Evolutionary conservation across 2,888 invertebrate species (phyloP).

Genomic region (Andrena marginata): DNA sequence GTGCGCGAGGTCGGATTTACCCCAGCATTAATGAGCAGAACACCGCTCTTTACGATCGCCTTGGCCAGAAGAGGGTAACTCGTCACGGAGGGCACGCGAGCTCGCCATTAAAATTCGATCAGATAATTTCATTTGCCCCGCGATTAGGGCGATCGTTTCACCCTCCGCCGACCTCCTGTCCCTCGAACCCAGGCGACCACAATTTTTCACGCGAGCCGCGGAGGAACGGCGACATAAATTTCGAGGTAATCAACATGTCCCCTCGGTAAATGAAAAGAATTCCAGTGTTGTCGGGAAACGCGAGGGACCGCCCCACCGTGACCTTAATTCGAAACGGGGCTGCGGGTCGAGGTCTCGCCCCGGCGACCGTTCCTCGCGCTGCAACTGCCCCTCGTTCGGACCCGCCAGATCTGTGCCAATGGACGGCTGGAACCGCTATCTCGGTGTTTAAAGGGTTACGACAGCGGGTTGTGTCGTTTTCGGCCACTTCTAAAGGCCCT

Average conservation of each 20-base stretch:
- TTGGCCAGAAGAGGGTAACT: constrained; percentile 40
- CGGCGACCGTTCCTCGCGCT: constrained; percentile 17
- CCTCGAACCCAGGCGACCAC: not conserved
- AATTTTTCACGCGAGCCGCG: constrained; percentile 15
- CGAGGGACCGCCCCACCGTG: not conserved
- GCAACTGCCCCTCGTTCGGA: constrained; percentile 18
- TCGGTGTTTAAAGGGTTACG: constrained; percentile 53
- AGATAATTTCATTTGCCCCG: constrained; percentile 82
- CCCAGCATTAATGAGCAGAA: constrained; percentile 22
- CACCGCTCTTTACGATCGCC: constrained; percentile 56
- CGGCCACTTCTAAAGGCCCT: constrained; percentile 7
- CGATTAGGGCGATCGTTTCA: constrained; percentile 78
- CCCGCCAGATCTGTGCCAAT: constrained; percentile 44
- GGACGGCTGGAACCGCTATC: constrained; percentile 43
- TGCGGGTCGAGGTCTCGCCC: constrained; percentile 34
- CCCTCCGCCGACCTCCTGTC: constrained; percentile 3
- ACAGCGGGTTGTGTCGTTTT: constrained; percentile 39
- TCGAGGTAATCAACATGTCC: constrained; percentile 34
- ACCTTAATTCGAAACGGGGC: constrained; percentile 38
- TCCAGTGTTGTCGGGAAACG: not conserved
- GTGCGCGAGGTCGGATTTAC: constrained; percentile 9
- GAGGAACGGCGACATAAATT: constrained; percentile 43
- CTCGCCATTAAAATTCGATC: constrained; percentile 83
- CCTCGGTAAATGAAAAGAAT: not conserved
- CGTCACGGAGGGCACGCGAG: constrained; percentile 78